Base-by-base conservation (phyloP, 1,140 invertebrate genomes). In the Drosophila hydei region DNA sequence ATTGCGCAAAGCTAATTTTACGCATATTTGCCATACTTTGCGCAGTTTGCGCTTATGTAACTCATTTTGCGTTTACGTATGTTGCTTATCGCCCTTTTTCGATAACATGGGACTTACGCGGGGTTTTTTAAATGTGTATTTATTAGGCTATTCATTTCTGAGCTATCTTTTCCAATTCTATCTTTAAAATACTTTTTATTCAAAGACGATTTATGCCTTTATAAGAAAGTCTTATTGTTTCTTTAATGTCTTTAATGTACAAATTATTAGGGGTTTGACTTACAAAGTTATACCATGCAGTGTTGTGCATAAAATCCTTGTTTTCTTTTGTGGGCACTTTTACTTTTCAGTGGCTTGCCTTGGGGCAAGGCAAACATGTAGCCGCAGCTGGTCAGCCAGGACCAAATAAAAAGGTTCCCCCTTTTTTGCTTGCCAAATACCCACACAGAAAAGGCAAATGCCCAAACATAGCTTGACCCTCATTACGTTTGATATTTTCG, bases 401-500 rank as follows among this genome's bases (percentile, higher is more conserved):
- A 48, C 60, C 51, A 23, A 11, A 33, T 33, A 12, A 68, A 72
- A 54, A 30, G 69, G 55, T 56, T 62, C 14, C 14, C 14, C 30
- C 30, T 12, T 33, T 33, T 33, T 6, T 11, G 30, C 11, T 30
- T 30, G 27, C 27, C 27, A 8, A 9, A 3, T 3, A 11, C 30
- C 25, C 36, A 11, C 23, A 25, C 25, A 33, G 47, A 43, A 55
- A 11, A 27, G 70, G 64, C 60, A 64, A 85, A 64, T 76, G 74
- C 73, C 75, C 68, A 84, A 84, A 84, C 74, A 80, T 73, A 72
- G 80, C 76, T 84, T 84, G 80, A 84, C 80, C 80, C 80, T 84
- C 80, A 84, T 84, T 84, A 84, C 79, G 73, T 87, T 84, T 80
- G 73, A 85, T 77, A 85, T 85, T 85, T 84, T 78, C 58, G 69